Base-by-base conservation (phyloP, 2,797 vertebrate genomes). In the Numenius phaeopus region DNA sequence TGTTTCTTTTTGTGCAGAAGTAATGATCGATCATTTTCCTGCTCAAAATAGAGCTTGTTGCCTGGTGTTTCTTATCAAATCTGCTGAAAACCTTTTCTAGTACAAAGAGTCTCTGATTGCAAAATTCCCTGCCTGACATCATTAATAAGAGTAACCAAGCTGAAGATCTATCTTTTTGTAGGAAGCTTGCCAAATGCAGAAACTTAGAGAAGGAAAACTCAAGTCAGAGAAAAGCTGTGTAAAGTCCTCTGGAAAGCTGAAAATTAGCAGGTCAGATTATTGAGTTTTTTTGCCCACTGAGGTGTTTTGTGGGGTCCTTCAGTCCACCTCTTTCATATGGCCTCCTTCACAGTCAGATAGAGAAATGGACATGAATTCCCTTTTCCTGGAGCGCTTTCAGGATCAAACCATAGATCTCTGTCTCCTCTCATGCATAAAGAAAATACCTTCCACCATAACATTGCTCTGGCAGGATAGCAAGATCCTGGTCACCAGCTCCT, bases 91-190 rank as follows among this genome's bases (percentile, higher is more conserved):
- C 21, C 17, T 59, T 94, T 96, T 50, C 44, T 47, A 84, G 61
- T 55, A 87, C 52, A 83, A 89, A 89, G 24, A 72, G 20, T 39
- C 23, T 90, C 67, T 5, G 5, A 58, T 30, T 91, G 29, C 30
- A 93, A 64, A 95, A 61, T 77, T 26, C 10, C 23, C 52, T 26
- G 6, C 34, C 47, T 93, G 76, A 89, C 78, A 94, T 75, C 55
- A 83, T 87, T 94, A 96, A 94, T 93, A 90, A 83, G 46, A 83
- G 39, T 59, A 94, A 91, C 67, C 54, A 94, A 79, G 49, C 8
- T 57, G 64, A 90, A 95, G n/a, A 58, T 70, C 65, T 67, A 2
- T 69, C 81, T 86, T 82, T 77, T 71, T 81, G 18, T 47, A 79
- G 62, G 26, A 89, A 82, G 26, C 22, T 82, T 91, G 52, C 27